Evolutionary conservation across 2,113 vertebrate species (phyloP), one percentile per base, ranked within the genome.

Genomic region (Scytalopus superciliaris): DNA sequence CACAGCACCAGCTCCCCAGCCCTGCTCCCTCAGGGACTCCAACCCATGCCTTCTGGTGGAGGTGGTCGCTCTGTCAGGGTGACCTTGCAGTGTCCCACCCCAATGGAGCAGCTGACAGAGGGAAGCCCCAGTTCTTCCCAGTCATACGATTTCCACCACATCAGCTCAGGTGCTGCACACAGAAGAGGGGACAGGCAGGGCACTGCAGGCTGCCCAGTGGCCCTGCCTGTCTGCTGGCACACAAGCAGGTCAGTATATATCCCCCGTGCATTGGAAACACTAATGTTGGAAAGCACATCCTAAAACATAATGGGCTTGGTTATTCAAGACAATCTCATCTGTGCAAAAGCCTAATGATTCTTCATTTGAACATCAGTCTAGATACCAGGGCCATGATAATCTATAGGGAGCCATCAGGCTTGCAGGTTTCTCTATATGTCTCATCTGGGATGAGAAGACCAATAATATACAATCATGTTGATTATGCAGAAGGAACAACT

Each of bases 31-130:
- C 2, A 1, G 49, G 18, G 14, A 52, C 12, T 28, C 28, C 44
- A 37, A 2, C 10, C 44, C n/a, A 7, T 35, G 45, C 18, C 5
- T 28, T 42, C 11, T 6, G 2, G 17, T 30, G 63, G 8, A 72
- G 33, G 21, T 5, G 14, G 3, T 7, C 1, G 0, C 7, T 27
- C 59, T 73, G 33, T 57, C 53, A 42, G n/a, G 11, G 33, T 64
- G 30, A n/a, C 44, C 74, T 62, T 74, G 40, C 14, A 6, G 50
- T n/a, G 56, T 33, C 50, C 74, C 49, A 53, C n/a, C 19, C 45
- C 45, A 10, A 8, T 1, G 40, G 14, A 0, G 0, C 22, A 30
- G 37, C 52, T 81, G 69, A n/a, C 6, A 1, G 0, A 74, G 40
- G 31, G 24, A 16, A 72, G 9, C 33, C 24, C 14, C 2, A 0